Evolutionary conservation across 2,888 invertebrate genomes (phyloP), one percentile per base, ranked within the genome.

Genomic region (Sepioteuthis lessoniana): DNA sequence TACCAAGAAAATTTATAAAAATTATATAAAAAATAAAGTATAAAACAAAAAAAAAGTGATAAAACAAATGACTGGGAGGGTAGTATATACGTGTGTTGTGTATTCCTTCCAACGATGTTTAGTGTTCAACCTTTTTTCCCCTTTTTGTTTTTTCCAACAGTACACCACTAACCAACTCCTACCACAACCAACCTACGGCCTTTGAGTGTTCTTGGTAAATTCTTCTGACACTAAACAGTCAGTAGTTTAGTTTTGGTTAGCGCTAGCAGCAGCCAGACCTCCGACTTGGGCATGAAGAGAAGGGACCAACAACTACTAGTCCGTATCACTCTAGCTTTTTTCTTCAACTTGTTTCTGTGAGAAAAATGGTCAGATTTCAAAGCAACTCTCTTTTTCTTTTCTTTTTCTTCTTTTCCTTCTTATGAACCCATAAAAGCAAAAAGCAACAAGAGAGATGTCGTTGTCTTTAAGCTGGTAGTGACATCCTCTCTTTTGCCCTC

Each of bases 401-500:
- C 7, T 42, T 42, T 42, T 42, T 42, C 42, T 42, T 42, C 42
- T 42, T 42, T 7, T 42, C 7, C 42, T 42, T 42, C 42, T 42
- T 25, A 76, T 10, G 10, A 76, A n/a, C n/a, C n/a, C 76, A 13
- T 76, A 35, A 76, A 60, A 76, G 16, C n/a, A 13, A 76, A n/a
- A 76, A 76, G 76, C n/a, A 76, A n/a, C n/a, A 76, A 76, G n/a
- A 76, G n/a, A 16, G n/a, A 31, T n/a, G n/a, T n/a, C 31, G n/a
- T 76, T 76, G 8, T 31, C 10, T 19, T 76, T 35, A 8, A n/a
- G 8, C n/a, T n/a, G 55, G 76, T 76, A 13, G 1, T 13, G 4
- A 25, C 13, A n/a, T n/a, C 55, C 90, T 94, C 95, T 37, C 28
- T 38, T 46, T 76, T 94, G 94, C 50, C 93, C 94, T 94, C 92